Evolutionary conservation across 2,888 invertebrate species (phyloP).

Genomic region (Pseudoips prasinana): DNA sequence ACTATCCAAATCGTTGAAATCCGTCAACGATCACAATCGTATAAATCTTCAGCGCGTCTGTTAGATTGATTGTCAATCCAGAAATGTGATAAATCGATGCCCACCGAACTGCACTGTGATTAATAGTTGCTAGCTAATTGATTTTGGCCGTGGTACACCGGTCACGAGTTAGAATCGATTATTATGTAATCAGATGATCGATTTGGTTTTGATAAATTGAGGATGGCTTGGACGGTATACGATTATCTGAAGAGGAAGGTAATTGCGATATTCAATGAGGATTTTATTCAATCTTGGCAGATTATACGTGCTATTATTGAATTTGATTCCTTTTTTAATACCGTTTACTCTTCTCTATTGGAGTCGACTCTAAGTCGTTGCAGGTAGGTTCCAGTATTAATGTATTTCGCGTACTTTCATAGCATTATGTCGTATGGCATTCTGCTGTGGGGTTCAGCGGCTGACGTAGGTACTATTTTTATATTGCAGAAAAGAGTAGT

Average conservation of each 20-base stretch:
- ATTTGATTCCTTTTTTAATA: no score
- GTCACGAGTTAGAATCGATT: conserved; percentile 27
- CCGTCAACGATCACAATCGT: conserved; percentile 24
- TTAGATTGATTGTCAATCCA: conserved; percentile 45
- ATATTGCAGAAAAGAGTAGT: no score
- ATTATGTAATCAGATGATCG: conserved; percentile 27
- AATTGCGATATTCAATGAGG: neutral
- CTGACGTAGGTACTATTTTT: no score
- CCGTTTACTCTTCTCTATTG: no score
- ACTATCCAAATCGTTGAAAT: conserved; percentile 7
- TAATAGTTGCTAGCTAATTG: conserved; percentile 44
- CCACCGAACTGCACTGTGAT: conserved; percentile 38
- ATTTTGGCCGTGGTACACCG: conserved; percentile 32
- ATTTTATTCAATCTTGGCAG: no score
- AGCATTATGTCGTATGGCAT: no score
- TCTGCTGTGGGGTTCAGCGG: no score
- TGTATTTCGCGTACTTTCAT: no score
- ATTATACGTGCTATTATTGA: no score
- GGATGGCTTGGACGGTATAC: neutral
- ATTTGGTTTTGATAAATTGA: conserved; percentile 15
- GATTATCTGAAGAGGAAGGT: neutral
- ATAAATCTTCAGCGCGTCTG: conserved; percentile 29
- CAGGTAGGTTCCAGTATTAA: no score
- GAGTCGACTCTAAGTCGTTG: no score
- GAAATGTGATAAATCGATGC: conserved; percentile 46